Percentiles rank a stretch among this genome's conserved stretches.
phyloP scores from a whole-genome alignment of 2,888 invertebrate genomes.

The Hecatera dysodea region DNA sequence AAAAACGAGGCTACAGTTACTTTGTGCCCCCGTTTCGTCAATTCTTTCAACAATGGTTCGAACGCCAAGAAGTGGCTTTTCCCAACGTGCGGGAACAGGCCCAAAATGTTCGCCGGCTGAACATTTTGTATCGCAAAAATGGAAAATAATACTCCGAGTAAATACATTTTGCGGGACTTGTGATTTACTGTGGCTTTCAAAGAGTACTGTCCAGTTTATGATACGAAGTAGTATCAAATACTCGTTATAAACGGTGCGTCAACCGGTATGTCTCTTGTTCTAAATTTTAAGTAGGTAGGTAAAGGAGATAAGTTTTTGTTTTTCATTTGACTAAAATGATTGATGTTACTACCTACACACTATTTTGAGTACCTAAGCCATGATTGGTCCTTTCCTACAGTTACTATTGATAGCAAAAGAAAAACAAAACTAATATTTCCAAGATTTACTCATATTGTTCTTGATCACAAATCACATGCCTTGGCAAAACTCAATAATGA shows the following conservation, averaged over 20 bases:
- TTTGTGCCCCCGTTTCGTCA: constrained; percentile 91
- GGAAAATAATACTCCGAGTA: constrained; percentile 20
- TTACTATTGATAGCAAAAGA: background rate
- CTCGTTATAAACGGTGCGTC: background rate
- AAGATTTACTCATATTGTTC: too few relatives aligned
- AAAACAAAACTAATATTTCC: too few relatives aligned
- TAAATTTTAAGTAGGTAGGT: background rate
- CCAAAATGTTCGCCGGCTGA: constrained; percentile 87
- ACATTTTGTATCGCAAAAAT: constrained; percentile 71
- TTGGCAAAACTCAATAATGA: too few relatives aligned
- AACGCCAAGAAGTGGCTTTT: constrained; percentile 92
- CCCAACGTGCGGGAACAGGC: constrained; percentile 90
- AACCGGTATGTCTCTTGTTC: constrained; percentile 12
- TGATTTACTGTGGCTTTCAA: constrained; percentile 5
- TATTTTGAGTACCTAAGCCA: background rate
- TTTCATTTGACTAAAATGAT: background rate
- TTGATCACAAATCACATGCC: too few relatives aligned
- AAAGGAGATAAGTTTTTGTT: constrained; percentile 10
- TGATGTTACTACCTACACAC: background rate
- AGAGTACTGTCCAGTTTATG: constrained; percentile 25
- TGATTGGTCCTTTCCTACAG: background rate
- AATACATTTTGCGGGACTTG: constrained; percentile 34
- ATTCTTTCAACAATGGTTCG: constrained; percentile 87
- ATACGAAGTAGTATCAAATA: constrained; percentile 15
- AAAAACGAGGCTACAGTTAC: constrained; percentile 91